These are phyloP conservation scores for Pseudopipra pipra DNA, from an alignment of 2,113 vertebrate species.

Conservation along the genomic window DNA sequence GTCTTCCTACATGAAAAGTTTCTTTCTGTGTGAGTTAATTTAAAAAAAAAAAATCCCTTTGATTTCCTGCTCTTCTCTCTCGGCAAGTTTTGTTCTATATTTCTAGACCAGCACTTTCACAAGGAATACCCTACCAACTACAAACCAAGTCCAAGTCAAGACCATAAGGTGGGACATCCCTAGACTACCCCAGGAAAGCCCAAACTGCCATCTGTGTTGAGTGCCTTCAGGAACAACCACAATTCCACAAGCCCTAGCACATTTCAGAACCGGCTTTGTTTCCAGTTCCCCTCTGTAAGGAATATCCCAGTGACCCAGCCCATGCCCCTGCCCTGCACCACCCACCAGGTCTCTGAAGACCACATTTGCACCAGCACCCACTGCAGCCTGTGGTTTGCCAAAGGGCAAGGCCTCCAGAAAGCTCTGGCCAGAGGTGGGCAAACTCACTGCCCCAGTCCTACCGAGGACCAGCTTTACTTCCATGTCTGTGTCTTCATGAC, in stretches of 20 bases:
- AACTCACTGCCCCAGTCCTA: neutral
- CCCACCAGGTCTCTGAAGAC: neutral
- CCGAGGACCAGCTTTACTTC: neutral
- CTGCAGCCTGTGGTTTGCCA: neutral
- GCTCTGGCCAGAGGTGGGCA: neutral
- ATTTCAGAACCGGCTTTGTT: neutral
- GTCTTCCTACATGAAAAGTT: neutral
- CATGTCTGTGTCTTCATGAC: neutral
- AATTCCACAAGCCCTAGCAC: neutral
- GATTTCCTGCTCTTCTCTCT: neutral
- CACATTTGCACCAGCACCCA: neutral
- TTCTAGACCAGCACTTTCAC: neutral
- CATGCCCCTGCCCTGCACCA: neutral
- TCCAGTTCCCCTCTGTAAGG: neutral
- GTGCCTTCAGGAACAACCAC: neutral
- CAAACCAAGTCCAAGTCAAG: neutral
- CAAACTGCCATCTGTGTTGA: neutral
- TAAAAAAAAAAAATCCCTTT: neutral
- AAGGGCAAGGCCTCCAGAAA: neutral
- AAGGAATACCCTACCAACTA: neutral
- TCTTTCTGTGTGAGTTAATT: neutral
- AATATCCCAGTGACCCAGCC: neutral
- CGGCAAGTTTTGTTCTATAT: neutral
- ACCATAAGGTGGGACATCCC: neutral
- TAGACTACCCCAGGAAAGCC: neutral